Conservation (phyloP, 2,113 vertebrate genomes). For the Gallinago paraguaiae region DNA sequence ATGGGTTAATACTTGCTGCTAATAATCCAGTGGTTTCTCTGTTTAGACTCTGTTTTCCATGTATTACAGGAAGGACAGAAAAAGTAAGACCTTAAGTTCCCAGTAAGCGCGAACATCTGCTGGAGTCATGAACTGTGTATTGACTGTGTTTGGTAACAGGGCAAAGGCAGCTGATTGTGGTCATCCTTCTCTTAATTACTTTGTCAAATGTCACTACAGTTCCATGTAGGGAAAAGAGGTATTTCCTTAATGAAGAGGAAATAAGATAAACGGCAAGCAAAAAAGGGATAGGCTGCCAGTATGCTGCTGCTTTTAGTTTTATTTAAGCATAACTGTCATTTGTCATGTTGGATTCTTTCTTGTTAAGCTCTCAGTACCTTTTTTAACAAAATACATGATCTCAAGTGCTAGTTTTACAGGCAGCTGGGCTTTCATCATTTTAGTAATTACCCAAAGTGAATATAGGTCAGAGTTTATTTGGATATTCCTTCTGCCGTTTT, state of each 20-base stretch:
- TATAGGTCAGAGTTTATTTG: neutral
- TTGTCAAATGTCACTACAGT: slow-evolving; percentile 44
- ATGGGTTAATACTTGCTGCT: slow-evolving; percentile 30
- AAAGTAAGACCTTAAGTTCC: slow-evolving; percentile 9
- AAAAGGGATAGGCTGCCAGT: neutral
- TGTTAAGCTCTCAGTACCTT: neutral
- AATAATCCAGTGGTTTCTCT: slow-evolving; percentile 4
- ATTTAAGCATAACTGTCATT: neutral
- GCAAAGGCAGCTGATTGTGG: slow-evolving; percentile 34
- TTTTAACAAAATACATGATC: neutral
- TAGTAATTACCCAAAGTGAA: neutral
- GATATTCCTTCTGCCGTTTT: neutral
- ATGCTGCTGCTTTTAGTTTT: neutral
- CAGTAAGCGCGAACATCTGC: neutral
- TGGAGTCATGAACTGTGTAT: slow-evolving; percentile 42
- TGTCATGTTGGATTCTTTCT: neutral
- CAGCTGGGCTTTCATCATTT: neutral
- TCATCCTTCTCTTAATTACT: slow-evolving; percentile 36
- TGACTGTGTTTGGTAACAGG: slow-evolving; percentile 24
- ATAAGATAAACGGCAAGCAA: slow-evolving; percentile 6
- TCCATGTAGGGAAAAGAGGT: neutral
- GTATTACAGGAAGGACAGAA: slow-evolving; percentile 28
- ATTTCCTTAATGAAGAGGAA: slow-evolving; percentile 46
- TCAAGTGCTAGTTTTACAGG: neutral
- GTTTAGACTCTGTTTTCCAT: neutral